A percentile compares a stretch with the other conserved stretches of the same genome.
Evolutionary conservation across 2,888 invertebrate genomes (phyloP).

Genomic region (Cordilura impudica): DNA sequence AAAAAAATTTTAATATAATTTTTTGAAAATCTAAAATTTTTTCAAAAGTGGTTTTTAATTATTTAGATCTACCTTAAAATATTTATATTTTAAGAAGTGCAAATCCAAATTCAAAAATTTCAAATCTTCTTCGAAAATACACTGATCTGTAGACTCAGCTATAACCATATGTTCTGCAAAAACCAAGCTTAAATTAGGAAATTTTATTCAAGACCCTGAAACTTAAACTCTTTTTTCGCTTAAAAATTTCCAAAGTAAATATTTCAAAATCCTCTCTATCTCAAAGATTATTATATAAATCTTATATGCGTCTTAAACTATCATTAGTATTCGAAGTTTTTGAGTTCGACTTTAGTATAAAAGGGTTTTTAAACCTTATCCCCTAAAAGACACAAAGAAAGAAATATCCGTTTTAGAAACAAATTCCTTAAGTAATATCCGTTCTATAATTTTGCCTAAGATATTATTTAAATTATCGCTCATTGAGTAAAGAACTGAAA

Average conservation of each 20-base stretch:
- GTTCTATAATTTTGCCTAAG: background rate
- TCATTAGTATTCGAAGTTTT: conserved; percentile 1
- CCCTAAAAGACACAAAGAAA: background rate
- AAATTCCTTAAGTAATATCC: conserved; percentile 34
- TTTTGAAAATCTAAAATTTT: too few relatives aligned
- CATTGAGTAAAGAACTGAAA: background rate
- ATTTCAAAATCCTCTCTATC: background rate
- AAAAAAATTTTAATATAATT: too few relatives aligned
- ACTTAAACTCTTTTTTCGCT: conserved; percentile 17
- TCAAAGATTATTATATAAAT: background rate
- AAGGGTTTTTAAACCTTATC: conserved; percentile 8
- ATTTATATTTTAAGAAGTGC: too few relatives aligned
- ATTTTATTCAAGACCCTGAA: background rate
- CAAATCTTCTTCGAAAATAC: too few relatives aligned
- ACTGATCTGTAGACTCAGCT: background rate
- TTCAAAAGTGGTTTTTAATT: too few relatives aligned
- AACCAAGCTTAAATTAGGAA: background rate
- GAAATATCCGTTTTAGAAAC: background rate
- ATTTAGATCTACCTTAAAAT: too few relatives aligned
- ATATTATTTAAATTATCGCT: conserved; percentile 40
- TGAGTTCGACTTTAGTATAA: background rate
- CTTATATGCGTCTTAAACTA: background rate
- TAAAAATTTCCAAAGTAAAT: background rate
- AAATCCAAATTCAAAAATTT: too few relatives aligned
- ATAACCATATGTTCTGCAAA: background rate